Evolutionary conservation across 2,888 invertebrate species (phyloP), one percentile per base, ranked within the genome.

Genomic region (Sussaba pulchella): DNA sequence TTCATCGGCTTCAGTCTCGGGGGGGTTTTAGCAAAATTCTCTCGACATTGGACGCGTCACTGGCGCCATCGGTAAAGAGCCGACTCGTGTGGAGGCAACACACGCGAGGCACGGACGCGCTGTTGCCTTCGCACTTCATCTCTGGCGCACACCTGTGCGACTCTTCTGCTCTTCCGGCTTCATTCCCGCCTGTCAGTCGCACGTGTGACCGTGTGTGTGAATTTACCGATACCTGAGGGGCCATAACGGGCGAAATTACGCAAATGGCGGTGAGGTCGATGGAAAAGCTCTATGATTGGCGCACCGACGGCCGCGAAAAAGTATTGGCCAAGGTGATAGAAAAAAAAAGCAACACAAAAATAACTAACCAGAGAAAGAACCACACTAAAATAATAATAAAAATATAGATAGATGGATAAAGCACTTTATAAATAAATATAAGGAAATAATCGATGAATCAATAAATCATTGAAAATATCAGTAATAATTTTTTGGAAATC

Each of bases 201-300:
- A 75, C 61, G 69, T 63, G 76, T 52, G 63, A 36, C 63, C 61
- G 61, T 69, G 45, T n/a, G n/a, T 54, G 63, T 26, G 70, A 52
- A 52, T 70, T 64, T 39, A 67, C 26, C 26, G 26, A 10, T 39
- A 54, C 43, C 52, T 52, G 59, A 76, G 43, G 36, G 69, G 36
- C 31, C 57, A 14, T 57, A 57, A 31, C 57, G 31, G 9, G 9
- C 9, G 17, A 57, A 57, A 57, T 31, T 31, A 31, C 21, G 31
- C 75, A 52, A 52, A 61, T 63, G 61, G 14, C 14, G 24, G 24
- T n/a, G 21, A 17, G 26, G 39, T 2, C 9, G 21, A 24, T 61
- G n/a, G 31, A 2, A 69, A 50, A 41, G 26, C 47, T 69, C 61
- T 41, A 61, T 39, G n/a, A 67, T 9, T 36, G 17, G 36, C 67